Conservation (phyloP, 2,888 invertebrate genomes). For the Plagodis dolabraria region DNA sequence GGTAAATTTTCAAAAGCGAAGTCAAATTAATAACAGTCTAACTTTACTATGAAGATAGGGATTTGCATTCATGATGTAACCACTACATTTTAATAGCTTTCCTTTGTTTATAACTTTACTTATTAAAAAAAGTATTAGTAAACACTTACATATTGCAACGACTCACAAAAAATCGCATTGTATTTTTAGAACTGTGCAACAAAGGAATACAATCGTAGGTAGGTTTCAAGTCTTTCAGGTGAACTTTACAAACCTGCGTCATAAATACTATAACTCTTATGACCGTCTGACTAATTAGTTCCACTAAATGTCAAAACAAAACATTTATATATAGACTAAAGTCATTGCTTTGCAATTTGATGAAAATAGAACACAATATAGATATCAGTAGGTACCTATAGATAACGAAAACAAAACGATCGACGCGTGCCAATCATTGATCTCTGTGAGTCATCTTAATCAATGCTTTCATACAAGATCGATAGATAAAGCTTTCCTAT, state of each 20-base stretch:
- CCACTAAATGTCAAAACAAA: not conserved
- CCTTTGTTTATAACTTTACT: too few relatives aligned
- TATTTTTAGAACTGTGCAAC: not conserved
- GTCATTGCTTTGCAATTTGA: conserved; percentile 3
- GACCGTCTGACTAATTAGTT: not conserved
- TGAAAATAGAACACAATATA: conserved; percentile 6
- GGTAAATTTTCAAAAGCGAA: too few relatives aligned
- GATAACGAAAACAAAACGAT: conserved; percentile 6
- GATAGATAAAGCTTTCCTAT: too few relatives aligned
- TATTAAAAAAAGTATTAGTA: too few relatives aligned
- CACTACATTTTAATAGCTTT: too few relatives aligned
- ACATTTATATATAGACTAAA: conserved; percentile 8
- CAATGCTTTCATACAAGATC: not conserved
- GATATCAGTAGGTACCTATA: not conserved
- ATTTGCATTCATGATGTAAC: too few relatives aligned
- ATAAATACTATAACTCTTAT: not conserved
- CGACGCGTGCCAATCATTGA: conserved; percentile 19
- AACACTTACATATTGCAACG: too few relatives aligned
- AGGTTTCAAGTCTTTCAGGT: not conserved
- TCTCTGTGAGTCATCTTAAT: conserved; percentile 14
- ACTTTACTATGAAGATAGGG: too few relatives aligned
- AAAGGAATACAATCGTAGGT: not conserved
- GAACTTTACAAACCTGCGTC: not conserved
- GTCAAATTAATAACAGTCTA: too few relatives aligned
- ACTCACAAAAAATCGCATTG: not conserved